Evolutionary conservation across 2,888 invertebrate species (phyloP).

Genomic region (Drosophila dives): DNA sequence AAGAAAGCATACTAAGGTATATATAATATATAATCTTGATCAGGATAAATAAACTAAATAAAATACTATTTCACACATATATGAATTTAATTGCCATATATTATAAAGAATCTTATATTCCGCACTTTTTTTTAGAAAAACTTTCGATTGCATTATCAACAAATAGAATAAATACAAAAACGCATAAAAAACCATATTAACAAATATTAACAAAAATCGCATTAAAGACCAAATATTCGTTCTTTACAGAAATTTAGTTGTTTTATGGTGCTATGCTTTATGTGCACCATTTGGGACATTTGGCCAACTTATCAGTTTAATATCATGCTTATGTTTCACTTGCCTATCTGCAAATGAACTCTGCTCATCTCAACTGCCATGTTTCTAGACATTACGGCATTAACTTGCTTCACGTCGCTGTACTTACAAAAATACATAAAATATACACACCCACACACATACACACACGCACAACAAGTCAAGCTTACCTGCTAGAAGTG

Average conservation of each 20-base stretch:
- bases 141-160: neutral
- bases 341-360: constrained; percentile 49
- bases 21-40: too few species aligned
- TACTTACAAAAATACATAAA: constrained; percentile 28
- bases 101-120: neutral
- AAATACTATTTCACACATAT: neutral
- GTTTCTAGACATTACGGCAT: constrained; percentile 28
- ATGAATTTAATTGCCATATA: neutral
- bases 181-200: neutral
- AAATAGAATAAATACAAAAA: neutral
- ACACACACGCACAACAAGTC: constrained; percentile 20
- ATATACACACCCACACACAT: constrained; percentile 5
- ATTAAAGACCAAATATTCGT: neutral
- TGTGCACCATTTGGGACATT: neutral
- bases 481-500: constrained; percentile 52
- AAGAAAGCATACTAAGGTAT: too few species aligned
- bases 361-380: constrained; percentile 49
- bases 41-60: too few species aligned
- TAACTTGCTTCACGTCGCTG: constrained; percentile 35
- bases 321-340: constrained; percentile 52
- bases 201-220: neutral
- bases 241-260: neutral
- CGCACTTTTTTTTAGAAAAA: neutral
- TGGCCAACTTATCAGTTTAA: constrained; percentile 38
- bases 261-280: constrained; percentile 1